Evolutionary conservation across 2,888 invertebrate species (phyloP).

Genomic region (Melanostoma mellinum): DNA sequence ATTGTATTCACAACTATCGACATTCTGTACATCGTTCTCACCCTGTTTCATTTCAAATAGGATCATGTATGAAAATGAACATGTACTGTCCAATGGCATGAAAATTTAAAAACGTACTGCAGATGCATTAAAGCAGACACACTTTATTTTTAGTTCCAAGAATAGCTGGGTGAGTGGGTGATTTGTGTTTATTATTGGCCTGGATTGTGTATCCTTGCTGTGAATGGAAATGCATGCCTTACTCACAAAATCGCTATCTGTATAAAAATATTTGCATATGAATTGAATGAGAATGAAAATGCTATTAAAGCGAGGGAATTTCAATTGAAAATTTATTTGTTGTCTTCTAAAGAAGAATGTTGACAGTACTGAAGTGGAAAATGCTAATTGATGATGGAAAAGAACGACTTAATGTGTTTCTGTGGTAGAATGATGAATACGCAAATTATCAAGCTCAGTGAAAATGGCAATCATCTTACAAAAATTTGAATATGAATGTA

Average conservation of each 20-base stretch:
- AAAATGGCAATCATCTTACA: constrained; percentile 11
- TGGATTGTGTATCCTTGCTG: constrained; percentile 34
- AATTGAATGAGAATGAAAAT: constrained; percentile 26
- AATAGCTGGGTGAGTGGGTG: not conserved
- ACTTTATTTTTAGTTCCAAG: constrained; percentile 1
- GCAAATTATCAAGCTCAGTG: not conserved
- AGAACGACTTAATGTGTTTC: constrained; percentile 1
- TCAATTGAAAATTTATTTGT: constrained; percentile 11
- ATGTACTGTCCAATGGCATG: constrained; percentile 35
- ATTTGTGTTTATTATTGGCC: constrained; percentile 49
- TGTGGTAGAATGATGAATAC: constrained; percentile 15
- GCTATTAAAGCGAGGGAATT: constrained; percentile 33
- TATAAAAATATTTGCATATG: constrained; percentile 36
- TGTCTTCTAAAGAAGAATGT: not conserved
- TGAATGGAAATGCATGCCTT: constrained; percentile 13
- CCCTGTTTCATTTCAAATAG: constrained; percentile 28
- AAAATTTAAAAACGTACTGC: not conserved
- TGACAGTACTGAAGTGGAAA: not conserved
- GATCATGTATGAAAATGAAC: constrained; percentile 20
- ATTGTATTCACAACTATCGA: constrained; percentile 11
- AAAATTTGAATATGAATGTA: constrained; percentile 29
- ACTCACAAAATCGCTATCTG: not conserved
- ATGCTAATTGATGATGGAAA: constrained; percentile 14
- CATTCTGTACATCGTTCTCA: constrained; percentile 18
- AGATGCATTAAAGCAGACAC: not conserved